Conservation (phyloP, 2,113 vertebrate species). For the Cisticola juncidis region DNA sequence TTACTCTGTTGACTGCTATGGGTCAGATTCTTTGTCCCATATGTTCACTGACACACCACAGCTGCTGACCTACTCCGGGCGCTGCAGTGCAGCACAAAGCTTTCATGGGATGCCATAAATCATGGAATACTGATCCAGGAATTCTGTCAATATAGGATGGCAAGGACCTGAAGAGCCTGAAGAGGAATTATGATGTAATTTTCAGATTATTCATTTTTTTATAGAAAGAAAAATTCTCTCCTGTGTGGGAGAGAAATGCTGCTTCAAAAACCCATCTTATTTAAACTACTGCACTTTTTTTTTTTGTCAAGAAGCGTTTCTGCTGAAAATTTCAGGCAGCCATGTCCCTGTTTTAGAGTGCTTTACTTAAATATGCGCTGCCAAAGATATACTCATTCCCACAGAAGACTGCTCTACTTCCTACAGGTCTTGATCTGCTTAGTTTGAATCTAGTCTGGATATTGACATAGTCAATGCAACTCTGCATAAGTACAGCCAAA, state of each 20-base stretch:
- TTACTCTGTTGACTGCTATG: not conserved
- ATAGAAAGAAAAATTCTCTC: not conserved
- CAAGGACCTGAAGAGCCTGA: not conserved
- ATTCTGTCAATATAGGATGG: not conserved
- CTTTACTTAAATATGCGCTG: not conserved
- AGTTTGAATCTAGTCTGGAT: not conserved
- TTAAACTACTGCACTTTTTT: not conserved
- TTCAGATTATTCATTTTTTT: not conserved
- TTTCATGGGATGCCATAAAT: not conserved
- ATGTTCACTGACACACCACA: not conserved
- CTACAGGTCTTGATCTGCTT: not conserved
- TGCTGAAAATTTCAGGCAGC: not conserved
- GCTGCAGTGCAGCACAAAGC: not conserved
- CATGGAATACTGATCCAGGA: not conserved
- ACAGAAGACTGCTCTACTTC: not conserved
- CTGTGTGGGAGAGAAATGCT: not conserved
- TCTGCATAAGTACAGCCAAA: not conserved
- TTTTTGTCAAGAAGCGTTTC: not conserved
- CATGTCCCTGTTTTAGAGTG: not conserved
- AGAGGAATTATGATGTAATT: not conserved
- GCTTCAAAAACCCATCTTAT: not conserved
- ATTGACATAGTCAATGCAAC: not conserved
- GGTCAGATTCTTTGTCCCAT: not conserved
- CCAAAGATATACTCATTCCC: not conserved
- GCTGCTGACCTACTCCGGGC: not conserved